Evolutionary conservation across 2,888 invertebrate species (phyloP).

Genomic region (Orchesella flavescens): DNA sequence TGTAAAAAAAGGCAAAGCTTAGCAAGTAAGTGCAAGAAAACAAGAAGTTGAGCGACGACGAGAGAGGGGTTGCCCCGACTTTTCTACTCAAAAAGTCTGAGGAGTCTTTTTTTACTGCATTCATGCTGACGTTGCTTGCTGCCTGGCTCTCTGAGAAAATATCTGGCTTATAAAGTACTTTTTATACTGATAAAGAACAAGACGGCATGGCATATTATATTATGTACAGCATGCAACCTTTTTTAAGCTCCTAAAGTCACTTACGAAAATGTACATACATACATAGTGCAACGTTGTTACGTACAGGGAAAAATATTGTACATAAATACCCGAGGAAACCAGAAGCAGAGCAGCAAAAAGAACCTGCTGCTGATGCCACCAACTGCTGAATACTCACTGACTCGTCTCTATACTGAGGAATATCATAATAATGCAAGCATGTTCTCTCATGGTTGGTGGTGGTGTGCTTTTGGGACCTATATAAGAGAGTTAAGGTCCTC

Average conservation of each 20-base stretch:
- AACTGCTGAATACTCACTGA: constrained; percentile 17
- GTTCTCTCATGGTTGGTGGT: not conserved
- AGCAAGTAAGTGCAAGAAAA: constrained; percentile 23
- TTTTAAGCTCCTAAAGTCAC: not conserved
- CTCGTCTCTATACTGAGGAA: not conserved
- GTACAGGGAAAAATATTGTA: constrained; percentile 2
- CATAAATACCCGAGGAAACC: constrained; percentile 29
- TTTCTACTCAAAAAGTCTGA: constrained; percentile 16
- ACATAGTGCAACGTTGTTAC: not conserved
- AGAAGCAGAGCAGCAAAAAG: constrained; percentile 11
- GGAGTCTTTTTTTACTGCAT: constrained; percentile 21
- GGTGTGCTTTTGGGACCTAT: no score
- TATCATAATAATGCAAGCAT: constrained; percentile 20
- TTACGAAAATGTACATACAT: not conserved
- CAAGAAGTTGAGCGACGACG: constrained; percentile 24
- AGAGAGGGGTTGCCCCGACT: constrained; percentile 32
- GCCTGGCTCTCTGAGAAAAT: not conserved
- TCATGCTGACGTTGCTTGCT: constrained; percentile 20
- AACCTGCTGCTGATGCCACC: constrained; percentile 25
- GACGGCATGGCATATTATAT: constrained; percentile 25
- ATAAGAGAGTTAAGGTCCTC: no score
- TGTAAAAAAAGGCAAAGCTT: not conserved
- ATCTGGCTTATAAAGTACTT: constrained; percentile 1
- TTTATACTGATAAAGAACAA: not conserved
- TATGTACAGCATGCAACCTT: constrained; percentile 47